Evolutionary conservation across 2,888 invertebrate genomes (phyloP), one percentile per base, ranked within the genome.

Genomic region (Pseudoips prasinana): DNA sequence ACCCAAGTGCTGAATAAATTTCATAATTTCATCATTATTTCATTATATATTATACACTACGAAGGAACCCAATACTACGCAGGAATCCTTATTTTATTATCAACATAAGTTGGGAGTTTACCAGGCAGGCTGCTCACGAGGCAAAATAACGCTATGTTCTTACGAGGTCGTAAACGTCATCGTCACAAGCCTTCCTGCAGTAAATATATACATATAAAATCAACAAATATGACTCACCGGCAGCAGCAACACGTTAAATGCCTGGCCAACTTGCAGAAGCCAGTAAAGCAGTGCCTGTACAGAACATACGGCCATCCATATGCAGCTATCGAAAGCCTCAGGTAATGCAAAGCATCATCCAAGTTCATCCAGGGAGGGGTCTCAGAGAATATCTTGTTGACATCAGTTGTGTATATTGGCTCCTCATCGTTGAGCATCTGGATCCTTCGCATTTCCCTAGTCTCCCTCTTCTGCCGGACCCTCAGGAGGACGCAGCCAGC

Each of bases 281-380:
- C 95, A 0, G 94, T 93, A 42, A 92, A 92, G 43, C 93, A 92
- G 67, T 95, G 92, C 18, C 92, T 89, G 69, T 95, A 95, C 63
- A 96, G 81, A 39, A 95, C 95, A 60, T 95, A 94, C 0, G 96
- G 94, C 96, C 96, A 97, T 0, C 97, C 96, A 69, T 97, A 97
- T 4, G 94, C 93, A 3, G 95, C 95, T 70, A 95, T 92, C 0
- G 96, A 95, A 54, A 95, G 90, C 66, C 93, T 91, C 61, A 96
- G 86, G 68, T 94, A 96, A 74, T 96, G 94, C 33, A 91, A 70
- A 1, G 95, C 95, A 58, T 92, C 91, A 29, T 93, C 92, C 44
- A 95, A 74, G 50, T 93, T 94, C 95, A 96, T 96, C 96, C 96
- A 96, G 1, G 90, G 86, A 0, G 94, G 94, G 0, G 91, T 90